A percentile compares a stretch with the other conserved stretches of the same genome.
Evolutionary conservation across 2,888 invertebrate species (phyloP).

Genomic region (Lycocerus yunnanus): DNA sequence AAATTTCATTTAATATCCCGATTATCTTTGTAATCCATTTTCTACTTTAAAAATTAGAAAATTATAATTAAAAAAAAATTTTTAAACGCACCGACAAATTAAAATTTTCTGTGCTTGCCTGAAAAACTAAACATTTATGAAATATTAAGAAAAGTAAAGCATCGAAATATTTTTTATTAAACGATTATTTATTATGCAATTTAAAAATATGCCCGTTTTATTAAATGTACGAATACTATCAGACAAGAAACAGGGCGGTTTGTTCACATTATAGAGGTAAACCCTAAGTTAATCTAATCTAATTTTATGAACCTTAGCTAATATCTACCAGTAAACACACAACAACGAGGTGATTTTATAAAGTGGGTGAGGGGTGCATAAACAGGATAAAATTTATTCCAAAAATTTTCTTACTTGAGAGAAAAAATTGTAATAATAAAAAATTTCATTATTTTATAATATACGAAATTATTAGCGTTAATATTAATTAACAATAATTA

Average conservation of each 20-base stretch:
- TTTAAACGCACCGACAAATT: background rate
- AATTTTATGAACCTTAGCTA: constrained; percentile 39
- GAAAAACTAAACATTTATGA: background rate
- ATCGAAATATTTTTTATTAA: constrained; percentile 8
- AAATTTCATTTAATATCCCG: background rate
- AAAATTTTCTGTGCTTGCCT: background rate
- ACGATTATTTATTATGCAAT: constrained; percentile 34
- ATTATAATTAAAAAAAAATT: background rate
- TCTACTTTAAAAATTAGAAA: background rate
- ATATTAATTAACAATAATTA: too few relatives aligned
- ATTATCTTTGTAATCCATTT: background rate
- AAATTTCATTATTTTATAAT: background rate
- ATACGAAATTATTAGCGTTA: background rate
- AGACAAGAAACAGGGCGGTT: constrained; percentile 24
- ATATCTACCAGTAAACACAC: constrained; percentile 37
- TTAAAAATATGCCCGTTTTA: constrained; percentile 34
- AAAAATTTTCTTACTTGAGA: background rate
- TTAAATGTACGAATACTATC: constrained; percentile 33
- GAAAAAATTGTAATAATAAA: background rate
- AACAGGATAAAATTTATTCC: background rate
- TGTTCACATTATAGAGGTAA: constrained; percentile 24
- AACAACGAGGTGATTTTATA: constrained; percentile 24
- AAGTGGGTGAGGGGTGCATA: background rate
- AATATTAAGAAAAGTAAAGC: background rate
- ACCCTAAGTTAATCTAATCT: constrained; percentile 38